phyloP scores from a whole-genome alignment of 2,888 invertebrate species.

The Parasteatoda lunata region DNA sequence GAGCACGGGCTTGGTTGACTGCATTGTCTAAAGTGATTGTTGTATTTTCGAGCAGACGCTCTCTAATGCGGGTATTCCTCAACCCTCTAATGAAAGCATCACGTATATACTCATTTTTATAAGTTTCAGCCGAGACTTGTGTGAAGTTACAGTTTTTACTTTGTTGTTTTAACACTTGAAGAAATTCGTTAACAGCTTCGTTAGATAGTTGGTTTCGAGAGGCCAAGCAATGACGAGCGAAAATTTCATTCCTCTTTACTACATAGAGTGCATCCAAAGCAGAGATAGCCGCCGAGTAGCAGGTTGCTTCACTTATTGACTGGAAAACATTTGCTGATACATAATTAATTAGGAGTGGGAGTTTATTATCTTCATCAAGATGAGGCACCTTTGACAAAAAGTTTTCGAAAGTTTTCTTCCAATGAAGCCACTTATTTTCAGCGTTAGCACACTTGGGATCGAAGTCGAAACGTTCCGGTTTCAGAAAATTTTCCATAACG shows the following conservation, averaged over 20 bases:
- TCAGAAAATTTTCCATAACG: background rate
- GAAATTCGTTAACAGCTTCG: background rate
- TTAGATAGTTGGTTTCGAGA: background rate
- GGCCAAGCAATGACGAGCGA: background rate
- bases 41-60: conserved; percentile 3
- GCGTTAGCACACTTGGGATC: background rate
- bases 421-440: background rate
- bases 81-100: conserved; percentile 10
- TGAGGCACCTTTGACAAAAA: background rate
- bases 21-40: conserved; percentile 9
- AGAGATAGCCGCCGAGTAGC: too few species aligned
- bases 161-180: conserved; percentile 14
- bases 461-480: background rate
- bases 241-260: too few species aligned
- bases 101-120: conserved; percentile 12
- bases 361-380: background rate
- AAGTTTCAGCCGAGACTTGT: background rate
- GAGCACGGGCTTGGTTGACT: background rate
- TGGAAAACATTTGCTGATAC: background rate
- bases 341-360: background rate
- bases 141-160: conserved; percentile 15
- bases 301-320: background rate
- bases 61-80: background rate
- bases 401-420: background rate
- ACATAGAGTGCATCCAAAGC: too few species aligned